These are phyloP conservation scores for Bubo scandiacus DNA, from an alignment of 2,113 vertebrate genomes.

Conservation along the genomic window DNA sequence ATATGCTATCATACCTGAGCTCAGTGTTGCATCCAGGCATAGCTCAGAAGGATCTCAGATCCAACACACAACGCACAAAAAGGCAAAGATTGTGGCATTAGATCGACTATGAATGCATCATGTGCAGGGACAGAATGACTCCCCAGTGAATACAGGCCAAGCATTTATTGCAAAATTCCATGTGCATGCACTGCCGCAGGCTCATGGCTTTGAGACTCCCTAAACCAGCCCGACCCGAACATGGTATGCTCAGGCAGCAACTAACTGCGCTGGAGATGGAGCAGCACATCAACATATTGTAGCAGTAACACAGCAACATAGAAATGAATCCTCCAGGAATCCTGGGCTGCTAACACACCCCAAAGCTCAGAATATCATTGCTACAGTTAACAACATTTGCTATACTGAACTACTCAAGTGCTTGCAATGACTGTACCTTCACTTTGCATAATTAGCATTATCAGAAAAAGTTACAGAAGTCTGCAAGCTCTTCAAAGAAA, in stretches of 20 bases:
- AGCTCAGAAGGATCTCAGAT: neutral
- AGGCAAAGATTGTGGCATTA: accelerated
- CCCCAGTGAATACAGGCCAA: accelerated
- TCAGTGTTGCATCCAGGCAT: neutral
- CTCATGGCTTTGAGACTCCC: neutral
- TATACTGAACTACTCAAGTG: accelerated
- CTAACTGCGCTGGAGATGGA: accelerated
- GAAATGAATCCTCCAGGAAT: neutral
- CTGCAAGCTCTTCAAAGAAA: slow-evolving; percentile 2
- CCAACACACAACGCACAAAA: neutral
- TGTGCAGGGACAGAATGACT: neutral
- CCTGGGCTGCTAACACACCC: neutral
- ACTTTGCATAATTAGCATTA: neutral
- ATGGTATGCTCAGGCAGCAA: neutral
- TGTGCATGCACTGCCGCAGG: accelerated
- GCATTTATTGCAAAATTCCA: too few species aligned
- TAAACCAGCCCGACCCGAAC: accelerated
- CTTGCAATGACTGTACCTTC: neutral
- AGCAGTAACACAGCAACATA: neutral
- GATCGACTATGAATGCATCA: accelerated
- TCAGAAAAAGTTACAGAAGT: neutral
- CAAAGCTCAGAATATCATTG: neutral
- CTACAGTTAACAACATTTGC: neutral
- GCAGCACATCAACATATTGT: accelerated
- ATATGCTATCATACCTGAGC: neutral